Conservation (phyloP, 1,140 invertebrate genomes). For the Drosophila chauvacae region DNA sequence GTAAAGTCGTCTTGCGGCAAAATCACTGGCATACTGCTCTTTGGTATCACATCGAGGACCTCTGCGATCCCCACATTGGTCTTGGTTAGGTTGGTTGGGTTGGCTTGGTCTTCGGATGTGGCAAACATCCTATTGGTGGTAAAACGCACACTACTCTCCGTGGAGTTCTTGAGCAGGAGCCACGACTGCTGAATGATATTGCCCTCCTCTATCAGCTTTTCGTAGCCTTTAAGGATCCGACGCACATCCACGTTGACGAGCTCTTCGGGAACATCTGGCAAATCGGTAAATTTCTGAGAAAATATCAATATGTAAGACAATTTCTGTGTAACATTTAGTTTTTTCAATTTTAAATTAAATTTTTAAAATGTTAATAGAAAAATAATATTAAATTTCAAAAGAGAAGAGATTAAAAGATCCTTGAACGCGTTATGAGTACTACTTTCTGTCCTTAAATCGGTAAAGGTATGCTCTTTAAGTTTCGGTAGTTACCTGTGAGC, state of each 20-base stretch:
- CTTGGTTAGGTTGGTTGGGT: background rate
- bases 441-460: background rate
- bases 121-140: slow-evolving; percentile 1
- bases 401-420: background rate
- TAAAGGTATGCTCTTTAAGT: background rate
- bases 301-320: background rate
- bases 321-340: background rate
- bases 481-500: slow-evolving; percentile 26
- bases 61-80: background rate
- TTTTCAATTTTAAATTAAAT: background rate
- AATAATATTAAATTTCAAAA: background rate
- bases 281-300: slow-evolving; percentile 40
- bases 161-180: slow-evolving; percentile 55
- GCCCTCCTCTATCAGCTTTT: slow-evolving; percentile 58
- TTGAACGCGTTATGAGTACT: background rate
- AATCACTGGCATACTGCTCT: background rate
- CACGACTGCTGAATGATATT: slow-evolving; percentile 58
- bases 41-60: background rate
- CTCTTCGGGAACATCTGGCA: slow-evolving; percentile 56
- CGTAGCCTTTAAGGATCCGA: slow-evolving; percentile 57
- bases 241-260: slow-evolving; percentile 61
- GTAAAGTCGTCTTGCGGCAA: background rate
- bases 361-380: background rate
- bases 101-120: slow-evolving; percentile 2
- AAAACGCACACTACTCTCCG: slow-evolving; percentile 53